These are phyloP conservation scores for Drosophila triauraria DNA, from an alignment of 1,140 invertebrate genomes.

Conservation along the genomic window DNA sequence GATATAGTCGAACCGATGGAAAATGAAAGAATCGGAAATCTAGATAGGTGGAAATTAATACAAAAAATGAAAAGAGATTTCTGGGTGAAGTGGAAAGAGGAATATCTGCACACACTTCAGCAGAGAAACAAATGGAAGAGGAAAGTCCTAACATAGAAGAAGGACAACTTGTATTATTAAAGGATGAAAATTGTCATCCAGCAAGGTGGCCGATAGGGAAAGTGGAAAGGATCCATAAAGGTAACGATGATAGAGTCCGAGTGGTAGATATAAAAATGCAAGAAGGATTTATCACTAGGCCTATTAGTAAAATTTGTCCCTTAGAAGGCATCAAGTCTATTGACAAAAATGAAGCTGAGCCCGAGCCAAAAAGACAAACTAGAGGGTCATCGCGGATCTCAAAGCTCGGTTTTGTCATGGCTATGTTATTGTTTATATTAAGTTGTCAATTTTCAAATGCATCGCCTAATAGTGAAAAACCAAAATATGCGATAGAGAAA, in stretches of 20 bases:
- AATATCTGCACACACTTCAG: not conserved
- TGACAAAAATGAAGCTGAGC: too few species aligned
- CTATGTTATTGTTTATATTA: not conserved
- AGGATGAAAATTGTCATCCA: slow-evolving; percentile 2
- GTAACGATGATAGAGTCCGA: not conserved
- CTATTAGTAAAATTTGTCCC: too few species aligned
- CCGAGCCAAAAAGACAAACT: too few species aligned
- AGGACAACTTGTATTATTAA: not conserved
- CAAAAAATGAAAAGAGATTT: too few species aligned
- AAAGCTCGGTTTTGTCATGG: not conserved
- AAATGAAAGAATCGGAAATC: too few species aligned
- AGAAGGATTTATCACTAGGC: too few species aligned
- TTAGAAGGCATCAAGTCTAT: too few species aligned
- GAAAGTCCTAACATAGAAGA: too few species aligned
- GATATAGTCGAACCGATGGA: too few species aligned
- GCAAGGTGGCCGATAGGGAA: not conserved
- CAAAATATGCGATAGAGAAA: too few species aligned
- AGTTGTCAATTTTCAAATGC: not conserved
- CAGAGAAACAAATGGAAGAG: not conserved
- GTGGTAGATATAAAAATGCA: not conserved
- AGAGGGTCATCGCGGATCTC: not conserved
- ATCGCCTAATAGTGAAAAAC: not conserved
- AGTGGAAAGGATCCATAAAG: not conserved
- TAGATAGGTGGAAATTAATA: too few species aligned
- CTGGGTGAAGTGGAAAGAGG: too few species aligned